These are phyloP conservation scores for Semnopithecus entellus DNA, from an alignment of 2,113 vertebrate species.

Conservation along the genomic window DNA sequence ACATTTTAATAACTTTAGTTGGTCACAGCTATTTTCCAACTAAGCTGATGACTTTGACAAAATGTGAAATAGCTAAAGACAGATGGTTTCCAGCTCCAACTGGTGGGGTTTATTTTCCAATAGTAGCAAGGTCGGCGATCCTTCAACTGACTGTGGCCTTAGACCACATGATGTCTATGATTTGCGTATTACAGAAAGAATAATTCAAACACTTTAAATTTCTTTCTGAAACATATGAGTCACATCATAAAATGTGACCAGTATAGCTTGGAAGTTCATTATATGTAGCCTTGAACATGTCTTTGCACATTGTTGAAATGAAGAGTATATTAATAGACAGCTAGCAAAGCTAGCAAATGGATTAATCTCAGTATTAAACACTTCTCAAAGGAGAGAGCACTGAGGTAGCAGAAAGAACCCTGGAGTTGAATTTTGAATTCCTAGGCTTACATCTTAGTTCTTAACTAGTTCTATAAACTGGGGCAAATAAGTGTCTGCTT, in stretches of 20 bases:
- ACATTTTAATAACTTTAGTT: conserved; percentile 61
- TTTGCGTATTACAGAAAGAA: conserved; percentile 60
- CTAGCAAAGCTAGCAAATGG: neutral
- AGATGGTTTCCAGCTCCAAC: conserved; percentile 75
- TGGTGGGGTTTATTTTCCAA: conserved; percentile 64
- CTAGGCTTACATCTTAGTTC: neutral
- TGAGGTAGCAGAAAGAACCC: neutral
- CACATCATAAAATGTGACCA: neutral
- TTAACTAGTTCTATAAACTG: neutral
- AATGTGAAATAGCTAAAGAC: conserved; percentile 67
- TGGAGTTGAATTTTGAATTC: neutral
- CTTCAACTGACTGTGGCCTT: conserved; percentile 54
- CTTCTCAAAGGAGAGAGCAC: neutral
- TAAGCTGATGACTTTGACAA: conserved; percentile 68
- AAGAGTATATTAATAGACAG: conserved; percentile 8
- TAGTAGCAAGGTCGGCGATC: conserved; percentile 63
- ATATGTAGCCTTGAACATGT: neutral
- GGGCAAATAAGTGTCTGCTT: neutral
- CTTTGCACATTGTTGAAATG: neutral
- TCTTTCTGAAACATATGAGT: conserved; percentile 46
- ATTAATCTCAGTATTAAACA: neutral
- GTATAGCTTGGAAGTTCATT: neutral
- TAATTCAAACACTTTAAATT: conserved; percentile 38
- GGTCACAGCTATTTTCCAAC: conserved; percentile 54
- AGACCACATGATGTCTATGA: conserved; percentile 34